A percentile compares a stretch with the other conserved stretches of the same genome.
These are phyloP conservation scores for Megastigmus dorsalis DNA, from an alignment of 2,888 invertebrate species.

Conservation along the genomic window DNA sequence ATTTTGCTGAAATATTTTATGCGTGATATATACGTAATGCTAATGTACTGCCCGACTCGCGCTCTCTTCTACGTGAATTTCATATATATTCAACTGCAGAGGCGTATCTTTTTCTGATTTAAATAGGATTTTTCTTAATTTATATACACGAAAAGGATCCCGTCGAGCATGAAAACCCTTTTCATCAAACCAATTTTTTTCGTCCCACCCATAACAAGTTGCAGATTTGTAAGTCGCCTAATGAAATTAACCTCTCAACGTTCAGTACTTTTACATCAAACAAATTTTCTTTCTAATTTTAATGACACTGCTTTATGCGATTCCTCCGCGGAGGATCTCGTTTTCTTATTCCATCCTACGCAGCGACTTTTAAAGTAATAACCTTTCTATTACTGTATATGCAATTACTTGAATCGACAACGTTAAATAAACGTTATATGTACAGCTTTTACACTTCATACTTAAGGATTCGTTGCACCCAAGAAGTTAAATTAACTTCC, in stretches of 20 bases:
- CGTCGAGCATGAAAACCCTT: constrained; percentile 7
- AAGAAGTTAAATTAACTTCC: no score
- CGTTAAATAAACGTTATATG: no score
- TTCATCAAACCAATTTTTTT: constrained; percentile 31
- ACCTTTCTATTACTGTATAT: neutral
- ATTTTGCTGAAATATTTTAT: no score
- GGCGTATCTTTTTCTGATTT: neutral
- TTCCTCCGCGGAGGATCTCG: neutral
- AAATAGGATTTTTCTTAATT: constrained; percentile 17
- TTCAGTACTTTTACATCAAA: neutral
- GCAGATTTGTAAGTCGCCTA: neutral
- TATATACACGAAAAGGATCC: neutral
- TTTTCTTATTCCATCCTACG: no score
- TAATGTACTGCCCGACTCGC: no score
- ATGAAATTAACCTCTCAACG: constrained; percentile 10
- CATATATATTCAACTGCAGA: neutral
- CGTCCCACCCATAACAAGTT: neutral
- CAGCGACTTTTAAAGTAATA: neutral
- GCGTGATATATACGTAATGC: no score
- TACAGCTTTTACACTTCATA: no score
- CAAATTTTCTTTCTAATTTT: constrained; percentile 21
- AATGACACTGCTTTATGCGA: constrained; percentile 8
- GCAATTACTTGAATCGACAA: neutral
- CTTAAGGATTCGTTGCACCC: no score
- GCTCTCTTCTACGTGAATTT: no score